A percentile compares a stretch with the other conserved stretches of the same genome.
These are phyloP conservation scores for Camponotus fellah DNA, from an alignment of 2,888 invertebrate species.

Conservation along the genomic window DNA sequence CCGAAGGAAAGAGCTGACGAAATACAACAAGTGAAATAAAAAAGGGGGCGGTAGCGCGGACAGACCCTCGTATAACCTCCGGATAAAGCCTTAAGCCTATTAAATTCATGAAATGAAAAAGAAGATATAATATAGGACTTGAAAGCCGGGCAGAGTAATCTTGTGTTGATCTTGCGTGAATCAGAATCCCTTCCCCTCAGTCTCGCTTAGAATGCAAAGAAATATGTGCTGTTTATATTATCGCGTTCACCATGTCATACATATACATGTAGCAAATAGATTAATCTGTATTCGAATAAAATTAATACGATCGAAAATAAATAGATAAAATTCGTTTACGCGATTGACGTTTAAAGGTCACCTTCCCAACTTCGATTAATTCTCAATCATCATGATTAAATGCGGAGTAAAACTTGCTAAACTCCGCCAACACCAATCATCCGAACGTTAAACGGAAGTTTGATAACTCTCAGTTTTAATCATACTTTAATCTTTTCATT, in stretches of 20 bases:
- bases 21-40: conserved; percentile 41
- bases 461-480: neutral
- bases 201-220: conserved; percentile 1
- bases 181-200: neutral
- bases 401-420: neutral
- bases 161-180: conserved; percentile 5
- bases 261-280: neutral
- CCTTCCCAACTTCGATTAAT: conserved; percentile 19
- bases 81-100: conserved; percentile 83
- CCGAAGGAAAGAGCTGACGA: conserved; percentile 24
- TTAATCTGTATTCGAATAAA: neutral
- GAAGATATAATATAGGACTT: conserved; percentile 74
- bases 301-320: conserved; percentile 16
- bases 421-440: neutral
- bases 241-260: neutral
- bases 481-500: neutral
- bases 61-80: conserved; percentile 73
- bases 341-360: conserved; percentile 11
- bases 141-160: conserved; percentile 13
- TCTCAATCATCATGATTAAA: conserved; percentile 21
- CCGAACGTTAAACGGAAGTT: conserved; percentile 22
- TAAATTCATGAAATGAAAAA: conserved; percentile 85
- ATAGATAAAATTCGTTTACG: conserved; percentile 18
- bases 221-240: neutral
- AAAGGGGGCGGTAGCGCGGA: conserved; percentile 8